Evolutionary conservation across 2,113 vertebrate species (phyloP).

Genomic region (Ochotona princeps): DNA sequence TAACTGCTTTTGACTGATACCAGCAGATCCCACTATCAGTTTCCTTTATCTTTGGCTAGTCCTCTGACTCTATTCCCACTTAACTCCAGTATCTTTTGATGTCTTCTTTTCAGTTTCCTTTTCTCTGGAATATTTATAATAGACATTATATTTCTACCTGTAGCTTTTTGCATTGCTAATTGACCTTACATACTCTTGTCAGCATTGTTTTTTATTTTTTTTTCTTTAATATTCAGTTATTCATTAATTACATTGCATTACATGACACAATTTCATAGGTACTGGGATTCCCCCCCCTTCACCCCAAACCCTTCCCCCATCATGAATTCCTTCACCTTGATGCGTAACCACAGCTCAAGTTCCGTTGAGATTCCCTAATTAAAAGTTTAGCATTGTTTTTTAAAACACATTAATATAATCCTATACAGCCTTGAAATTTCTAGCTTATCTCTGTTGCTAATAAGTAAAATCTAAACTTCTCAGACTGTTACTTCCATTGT

Average conservation of each 20-base stretch:
- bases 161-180: background rate
- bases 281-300: no score
- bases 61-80: background rate
- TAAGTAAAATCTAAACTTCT: background rate
- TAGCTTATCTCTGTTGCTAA: background rate
- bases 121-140: background rate
- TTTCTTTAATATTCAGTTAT: no score
- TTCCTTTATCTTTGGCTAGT: background rate
- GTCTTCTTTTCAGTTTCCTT: background rate
- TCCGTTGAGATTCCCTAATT: no score
- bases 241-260: no score
- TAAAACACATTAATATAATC: conserved; percentile 2
- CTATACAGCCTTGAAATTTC: background rate
- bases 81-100: background rate
- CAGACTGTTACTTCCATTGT: background rate
- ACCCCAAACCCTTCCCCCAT: no score
- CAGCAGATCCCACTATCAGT: background rate
- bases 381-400: background rate
- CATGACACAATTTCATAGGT: no score
- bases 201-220: no score
- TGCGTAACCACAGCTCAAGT: no score
- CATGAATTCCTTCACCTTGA: no score
- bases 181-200: background rate
- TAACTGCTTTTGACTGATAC: background rate
- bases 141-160: background rate